Conservation (phyloP, 2,888 invertebrate species). For the Trachelus iudaicus region DNA sequence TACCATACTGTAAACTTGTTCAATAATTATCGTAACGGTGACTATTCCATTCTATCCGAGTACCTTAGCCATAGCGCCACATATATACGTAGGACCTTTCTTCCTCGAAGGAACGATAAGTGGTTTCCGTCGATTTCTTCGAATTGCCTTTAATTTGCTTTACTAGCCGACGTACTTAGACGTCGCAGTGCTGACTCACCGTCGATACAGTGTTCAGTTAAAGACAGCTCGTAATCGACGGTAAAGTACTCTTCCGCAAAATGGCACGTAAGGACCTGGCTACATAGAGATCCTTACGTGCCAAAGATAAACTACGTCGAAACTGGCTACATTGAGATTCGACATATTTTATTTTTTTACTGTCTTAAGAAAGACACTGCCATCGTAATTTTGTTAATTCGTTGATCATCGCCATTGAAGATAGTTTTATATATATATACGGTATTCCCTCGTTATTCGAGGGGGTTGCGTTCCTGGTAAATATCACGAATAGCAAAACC, state of each 20-base stretch:
- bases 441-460: no score
- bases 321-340: neutral
- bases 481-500: no score
- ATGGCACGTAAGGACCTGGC: neutral
- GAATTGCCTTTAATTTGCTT: neutral
- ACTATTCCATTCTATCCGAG: neutral
- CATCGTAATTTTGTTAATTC: neutral
- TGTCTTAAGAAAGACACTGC: neutral
- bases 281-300: neutral
- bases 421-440: neutral
- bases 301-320: no score
- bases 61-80: neutral
- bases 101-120: neutral
- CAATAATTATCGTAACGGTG: neutral
- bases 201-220: neutral
- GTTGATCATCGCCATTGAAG: neutral
- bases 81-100: neutral
- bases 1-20: neutral
- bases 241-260: neutral
- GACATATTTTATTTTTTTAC: neutral
- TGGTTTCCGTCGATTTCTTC: neutral
- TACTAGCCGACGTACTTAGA: neutral
- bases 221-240: neutral
- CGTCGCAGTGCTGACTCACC: neutral
- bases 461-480: no score